These are phyloP conservation scores for Barypeithes pellucidus DNA, from an alignment of 2,888 invertebrate genomes.

Conservation along the genomic window DNA sequence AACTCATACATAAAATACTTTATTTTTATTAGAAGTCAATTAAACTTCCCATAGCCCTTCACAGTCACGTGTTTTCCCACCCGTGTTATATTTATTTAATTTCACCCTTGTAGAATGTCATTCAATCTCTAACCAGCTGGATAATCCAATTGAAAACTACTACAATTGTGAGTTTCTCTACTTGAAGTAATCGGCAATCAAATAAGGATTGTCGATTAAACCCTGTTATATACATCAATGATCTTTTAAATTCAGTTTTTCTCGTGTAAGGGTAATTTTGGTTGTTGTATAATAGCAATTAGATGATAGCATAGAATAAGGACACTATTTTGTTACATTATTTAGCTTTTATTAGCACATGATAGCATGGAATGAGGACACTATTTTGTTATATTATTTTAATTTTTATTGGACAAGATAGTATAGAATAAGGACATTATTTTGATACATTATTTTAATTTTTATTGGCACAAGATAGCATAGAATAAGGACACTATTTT, in stretches of 20 bases:
- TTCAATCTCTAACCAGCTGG: conserved; percentile 44
- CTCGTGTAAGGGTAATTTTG: neutral
- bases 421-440: too few species aligned
- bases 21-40: conserved; percentile 29
- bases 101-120: conserved; percentile 46
- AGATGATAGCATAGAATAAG: neutral
- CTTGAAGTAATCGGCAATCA: conserved; percentile 43
- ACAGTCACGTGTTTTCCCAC: conserved; percentile 41
- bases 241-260: neutral
- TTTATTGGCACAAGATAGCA: too few species aligned
- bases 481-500: too few species aligned
- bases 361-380: too few species aligned
- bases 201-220: conserved; percentile 39
- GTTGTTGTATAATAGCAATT: neutral
- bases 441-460: too few species aligned
- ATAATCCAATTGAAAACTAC: conserved; percentile 41
- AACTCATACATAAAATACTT: neutral
- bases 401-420: too few species aligned
- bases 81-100: conserved; percentile 48
- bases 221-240: conserved; percentile 33
- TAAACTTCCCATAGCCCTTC: conserved; percentile 3
- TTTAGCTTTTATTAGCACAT: too few species aligned
- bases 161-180: conserved; percentile 45
- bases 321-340: too few species aligned
- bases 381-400: too few species aligned